Evolutionary conservation across 2,888 invertebrate genomes (phyloP).

Genomic region (Himalopsyche tibetana): DNA sequence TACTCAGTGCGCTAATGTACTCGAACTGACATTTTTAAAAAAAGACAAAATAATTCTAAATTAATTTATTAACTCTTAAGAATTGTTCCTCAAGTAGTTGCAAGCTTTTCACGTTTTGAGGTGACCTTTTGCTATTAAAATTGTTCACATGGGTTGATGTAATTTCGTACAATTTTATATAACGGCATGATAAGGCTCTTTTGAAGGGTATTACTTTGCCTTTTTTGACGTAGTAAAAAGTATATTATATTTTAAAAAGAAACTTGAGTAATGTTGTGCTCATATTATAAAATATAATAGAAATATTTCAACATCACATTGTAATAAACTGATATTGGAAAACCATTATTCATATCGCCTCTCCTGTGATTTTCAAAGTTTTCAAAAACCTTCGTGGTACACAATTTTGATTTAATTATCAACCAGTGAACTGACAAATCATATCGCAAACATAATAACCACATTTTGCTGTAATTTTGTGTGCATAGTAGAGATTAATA

Average conservation of each 20-base stretch:
- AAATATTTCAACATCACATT: constrained; percentile 30
- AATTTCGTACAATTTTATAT: background rate
- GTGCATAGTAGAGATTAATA: too few relatives aligned
- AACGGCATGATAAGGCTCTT: background rate
- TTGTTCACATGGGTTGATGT: background rate
- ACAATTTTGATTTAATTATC: too few relatives aligned
- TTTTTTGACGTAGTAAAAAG: background rate
- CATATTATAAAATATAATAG: constrained; percentile 25
- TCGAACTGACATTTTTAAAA: too few relatives aligned
- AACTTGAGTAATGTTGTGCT: constrained; percentile 5
- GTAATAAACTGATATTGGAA: constrained; percentile 23
- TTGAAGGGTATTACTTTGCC: background rate
- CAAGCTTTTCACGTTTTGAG: too few relatives aligned
- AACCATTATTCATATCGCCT: constrained; percentile 6
- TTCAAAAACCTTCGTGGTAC: background rate
- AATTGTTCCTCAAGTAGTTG: too few relatives aligned
- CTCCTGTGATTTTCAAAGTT: constrained; percentile 5
- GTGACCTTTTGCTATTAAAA: too few relatives aligned
- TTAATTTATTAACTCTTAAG: too few relatives aligned
- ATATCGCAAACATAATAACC: too few relatives aligned
- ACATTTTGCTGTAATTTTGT: too few relatives aligned
- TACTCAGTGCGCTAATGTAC: too few relatives aligned
- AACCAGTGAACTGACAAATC: too few relatives aligned
- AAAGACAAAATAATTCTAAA: too few relatives aligned
- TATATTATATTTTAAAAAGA: constrained; percentile 26